A percentile compares a stretch with the other conserved stretches of the same genome.
These are phyloP conservation scores for Cyprinodon diabolis DNA, from an alignment of 2,797 vertebrate species.

Conservation along the genomic window DNA sequence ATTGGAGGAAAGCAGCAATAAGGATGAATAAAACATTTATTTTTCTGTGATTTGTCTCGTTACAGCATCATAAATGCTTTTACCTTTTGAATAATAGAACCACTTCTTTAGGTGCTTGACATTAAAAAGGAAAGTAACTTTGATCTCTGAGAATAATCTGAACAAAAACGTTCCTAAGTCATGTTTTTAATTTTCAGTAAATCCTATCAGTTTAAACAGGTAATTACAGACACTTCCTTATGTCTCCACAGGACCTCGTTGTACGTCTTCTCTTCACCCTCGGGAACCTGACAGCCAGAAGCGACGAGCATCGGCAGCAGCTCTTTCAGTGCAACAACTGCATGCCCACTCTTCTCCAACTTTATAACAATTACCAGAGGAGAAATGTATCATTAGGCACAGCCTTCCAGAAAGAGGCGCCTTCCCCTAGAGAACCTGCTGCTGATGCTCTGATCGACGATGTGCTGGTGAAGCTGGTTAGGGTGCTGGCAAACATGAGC, in stretches of 20 bases:
- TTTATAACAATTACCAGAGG: constrained; percentile 84
- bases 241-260: constrained; percentile 85
- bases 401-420: not conserved
- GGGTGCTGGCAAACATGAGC: constrained; percentile 91
- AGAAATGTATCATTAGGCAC: constrained; percentile 45
- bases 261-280: constrained; percentile 91
- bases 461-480: constrained; percentile 91
- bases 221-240: not conserved
- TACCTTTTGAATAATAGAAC: not conserved
- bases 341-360: constrained; percentile 77
- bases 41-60: not conserved
- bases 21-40: not conserved
- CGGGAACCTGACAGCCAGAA: constrained; percentile 91
- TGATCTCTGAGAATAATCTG: not conserved
- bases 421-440: not conserved
- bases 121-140: not conserved
- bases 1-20: not conserved
- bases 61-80: not conserved
- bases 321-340: constrained; percentile 82
- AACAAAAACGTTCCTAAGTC: not conserved
- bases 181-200: not conserved
- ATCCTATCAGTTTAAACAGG: not conserved
- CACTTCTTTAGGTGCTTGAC: not conserved
- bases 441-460: constrained; percentile 76
- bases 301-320: constrained; percentile 79